Conservation (phyloP, 2,888 invertebrate species). For the Ochropacha duplaris region DNA sequence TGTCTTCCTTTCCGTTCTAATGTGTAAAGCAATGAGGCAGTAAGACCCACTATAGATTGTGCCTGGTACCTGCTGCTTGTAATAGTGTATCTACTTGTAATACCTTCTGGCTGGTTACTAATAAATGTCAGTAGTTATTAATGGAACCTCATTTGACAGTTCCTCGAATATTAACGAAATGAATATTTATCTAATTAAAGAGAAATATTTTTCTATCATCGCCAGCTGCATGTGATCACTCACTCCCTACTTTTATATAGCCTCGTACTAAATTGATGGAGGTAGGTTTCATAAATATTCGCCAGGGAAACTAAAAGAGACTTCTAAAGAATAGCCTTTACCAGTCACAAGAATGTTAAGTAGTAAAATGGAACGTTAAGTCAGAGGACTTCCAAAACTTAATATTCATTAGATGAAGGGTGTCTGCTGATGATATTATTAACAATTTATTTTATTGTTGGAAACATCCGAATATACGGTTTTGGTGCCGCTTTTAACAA, state of each 20-base stretch:
- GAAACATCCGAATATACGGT: conserved; percentile 30
- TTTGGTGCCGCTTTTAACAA: conserved; percentile 33
- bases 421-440: conserved; percentile 14
- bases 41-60: too few relatives aligned
- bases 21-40: too few relatives aligned
- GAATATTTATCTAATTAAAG: too few relatives aligned
- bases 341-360: conserved; percentile 15
- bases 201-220: too few relatives aligned
- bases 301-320: conserved; percentile 16
- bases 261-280: conserved; percentile 24
- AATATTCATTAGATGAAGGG: conserved; percentile 21
- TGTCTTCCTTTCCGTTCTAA: too few relatives aligned
- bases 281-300: conserved; percentile 19
- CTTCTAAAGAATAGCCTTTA: conserved; percentile 11
- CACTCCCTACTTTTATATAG: conserved; percentile 10
- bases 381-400: conserved; percentile 12
- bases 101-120: too few relatives aligned
- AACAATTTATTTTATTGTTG: conserved; percentile 26
- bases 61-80: too few relatives aligned
- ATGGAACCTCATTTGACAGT: too few relatives aligned
- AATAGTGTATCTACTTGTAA: too few relatives aligned
- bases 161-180: too few relatives aligned
- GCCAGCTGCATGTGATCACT: conserved; percentile 18
- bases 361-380: conserved; percentile 9
- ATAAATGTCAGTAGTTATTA: too few relatives aligned